Conservation (phyloP, 2,797 vertebrate species). For the Heliangelus exortis region DNA sequence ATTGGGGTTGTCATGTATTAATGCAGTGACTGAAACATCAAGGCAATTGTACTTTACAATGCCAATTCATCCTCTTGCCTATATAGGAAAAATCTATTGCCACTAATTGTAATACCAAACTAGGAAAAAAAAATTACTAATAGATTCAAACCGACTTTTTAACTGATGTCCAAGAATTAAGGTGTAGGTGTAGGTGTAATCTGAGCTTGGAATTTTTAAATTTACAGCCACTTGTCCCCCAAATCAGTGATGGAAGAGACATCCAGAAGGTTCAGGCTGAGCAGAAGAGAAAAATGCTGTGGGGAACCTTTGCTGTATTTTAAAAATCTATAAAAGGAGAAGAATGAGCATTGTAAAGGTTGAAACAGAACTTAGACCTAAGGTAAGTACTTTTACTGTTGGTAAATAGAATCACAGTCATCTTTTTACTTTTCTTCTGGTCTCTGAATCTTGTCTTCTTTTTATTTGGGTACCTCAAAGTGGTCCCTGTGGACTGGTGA, state of each 20-base stretch:
- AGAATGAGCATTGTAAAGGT: fast-evolving
- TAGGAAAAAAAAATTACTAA: background rate
- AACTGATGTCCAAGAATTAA: background rate
- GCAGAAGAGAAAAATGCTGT: background rate
- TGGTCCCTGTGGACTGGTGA: background rate
- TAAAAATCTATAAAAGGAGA: background rate
- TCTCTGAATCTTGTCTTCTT: background rate
- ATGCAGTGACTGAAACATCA: background rate
- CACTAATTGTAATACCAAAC: background rate
- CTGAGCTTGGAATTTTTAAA: background rate
- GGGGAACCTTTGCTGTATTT: background rate
- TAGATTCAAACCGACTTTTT: background rate
- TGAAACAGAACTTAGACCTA: fast-evolving
- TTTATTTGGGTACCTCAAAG: background rate
- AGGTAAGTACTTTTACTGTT: background rate
- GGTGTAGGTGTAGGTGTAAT: background rate
- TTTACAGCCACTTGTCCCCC: background rate
- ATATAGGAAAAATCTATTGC: background rate
- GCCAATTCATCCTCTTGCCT: background rate
- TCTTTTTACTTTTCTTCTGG: background rate
- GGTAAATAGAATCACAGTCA: background rate
- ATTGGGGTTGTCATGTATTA: background rate
- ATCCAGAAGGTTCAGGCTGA: background rate
- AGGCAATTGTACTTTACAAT: background rate
- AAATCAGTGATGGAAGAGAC: background rate